These are phyloP conservation scores for Trissoscelio sp. DNA, from an alignment of 2,888 invertebrate genomes.

Conservation along the genomic window DNA sequence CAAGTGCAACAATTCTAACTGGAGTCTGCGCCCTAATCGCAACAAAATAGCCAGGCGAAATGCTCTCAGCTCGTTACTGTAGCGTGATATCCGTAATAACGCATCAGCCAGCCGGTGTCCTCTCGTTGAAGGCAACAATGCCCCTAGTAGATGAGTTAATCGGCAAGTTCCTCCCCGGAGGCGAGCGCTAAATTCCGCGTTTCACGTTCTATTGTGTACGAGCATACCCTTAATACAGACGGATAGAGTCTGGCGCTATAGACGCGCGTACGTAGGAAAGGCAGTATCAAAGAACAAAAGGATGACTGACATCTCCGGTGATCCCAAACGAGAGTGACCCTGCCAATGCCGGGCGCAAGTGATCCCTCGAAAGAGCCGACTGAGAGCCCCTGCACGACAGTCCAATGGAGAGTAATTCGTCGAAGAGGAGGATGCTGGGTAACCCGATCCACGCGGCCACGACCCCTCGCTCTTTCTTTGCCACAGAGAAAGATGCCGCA, in stretches of 20 bases:
- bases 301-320: conserved; percentile 79
- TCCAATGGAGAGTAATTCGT: conserved; percentile 78
- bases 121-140: conserved; percentile 83
- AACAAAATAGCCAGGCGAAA: conserved; percentile 64
- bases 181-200: conserved; percentile 74
- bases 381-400: conserved; percentile 78
- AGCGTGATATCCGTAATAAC: conserved; percentile 70
- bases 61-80: conserved; percentile 60
- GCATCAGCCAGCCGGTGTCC: conserved; percentile 73
- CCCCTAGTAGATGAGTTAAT: conserved; percentile 83
- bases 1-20: conserved; percentile 51
- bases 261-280: conserved; percentile 71
- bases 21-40: conserved; percentile 47
- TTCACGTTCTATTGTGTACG: conserved; percentile 73
- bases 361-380: conserved; percentile 43
- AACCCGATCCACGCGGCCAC: conserved; percentile 76
- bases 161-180: conserved; percentile 82
- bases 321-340: conserved; percentile 76
- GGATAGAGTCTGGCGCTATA: conserved; percentile 69
- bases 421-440: conserved; percentile 80
- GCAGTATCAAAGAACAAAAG: conserved; percentile 77
- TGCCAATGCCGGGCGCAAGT: conserved; percentile 17
- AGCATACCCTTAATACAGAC: conserved; percentile 70
- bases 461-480: conserved; percentile 68
- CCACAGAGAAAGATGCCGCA: conserved; percentile 25